phyloP scores from a whole-genome alignment of 1,140 invertebrate genomes.

The Drosophila repletoides region DNA sequence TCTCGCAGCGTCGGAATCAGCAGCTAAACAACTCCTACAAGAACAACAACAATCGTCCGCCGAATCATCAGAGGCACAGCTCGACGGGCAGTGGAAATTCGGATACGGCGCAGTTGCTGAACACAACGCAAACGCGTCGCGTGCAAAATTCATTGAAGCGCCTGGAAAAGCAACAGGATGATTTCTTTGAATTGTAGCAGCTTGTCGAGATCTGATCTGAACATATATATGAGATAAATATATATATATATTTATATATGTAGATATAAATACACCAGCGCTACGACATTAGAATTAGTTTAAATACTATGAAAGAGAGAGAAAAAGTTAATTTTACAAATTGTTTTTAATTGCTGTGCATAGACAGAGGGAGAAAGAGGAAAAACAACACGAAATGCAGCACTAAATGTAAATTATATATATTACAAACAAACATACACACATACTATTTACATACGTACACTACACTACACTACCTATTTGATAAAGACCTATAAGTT shows the following conservation, averaged over 20 bases:
- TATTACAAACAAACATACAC: slow-evolving; percentile 15
- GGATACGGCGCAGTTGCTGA: slow-evolving; percentile 85
- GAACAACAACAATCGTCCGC: slow-evolving; percentile 69
- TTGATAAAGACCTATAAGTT: slow-evolving; percentile 46
- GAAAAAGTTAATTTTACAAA: slow-evolving; percentile 49
- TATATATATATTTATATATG: too few relatives aligned
- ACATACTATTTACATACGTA: too few relatives aligned
- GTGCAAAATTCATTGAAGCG: slow-evolving; percentile 90
- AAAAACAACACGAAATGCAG: slow-evolving; percentile 16
- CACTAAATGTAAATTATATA: slow-evolving; percentile 55
- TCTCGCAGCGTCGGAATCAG: slow-evolving; percentile 59
- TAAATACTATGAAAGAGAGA: slow-evolving; percentile 37
- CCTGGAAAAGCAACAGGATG: slow-evolving; percentile 92
- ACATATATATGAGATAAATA: too few relatives aligned
- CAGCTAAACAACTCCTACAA: slow-evolving; percentile 80
- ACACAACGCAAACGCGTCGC: slow-evolving; percentile 90
- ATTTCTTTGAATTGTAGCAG: slow-evolving; percentile 95
- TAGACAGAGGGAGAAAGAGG: too few relatives aligned
- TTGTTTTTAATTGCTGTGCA: slow-evolving; percentile 63
- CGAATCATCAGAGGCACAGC: slow-evolving; percentile 66
- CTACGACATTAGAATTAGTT: slow-evolving; percentile 34
- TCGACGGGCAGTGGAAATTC: slow-evolving; percentile 76
- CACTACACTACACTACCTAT: slow-evolving; percentile 38
- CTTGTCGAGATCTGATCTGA: background rate
- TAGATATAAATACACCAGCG: background rate